A percentile compares a stretch with the other conserved stretches of the same genome.
phyloP scores from a whole-genome alignment of 2,888 invertebrate genomes.

The Agrochola lota region DNA sequence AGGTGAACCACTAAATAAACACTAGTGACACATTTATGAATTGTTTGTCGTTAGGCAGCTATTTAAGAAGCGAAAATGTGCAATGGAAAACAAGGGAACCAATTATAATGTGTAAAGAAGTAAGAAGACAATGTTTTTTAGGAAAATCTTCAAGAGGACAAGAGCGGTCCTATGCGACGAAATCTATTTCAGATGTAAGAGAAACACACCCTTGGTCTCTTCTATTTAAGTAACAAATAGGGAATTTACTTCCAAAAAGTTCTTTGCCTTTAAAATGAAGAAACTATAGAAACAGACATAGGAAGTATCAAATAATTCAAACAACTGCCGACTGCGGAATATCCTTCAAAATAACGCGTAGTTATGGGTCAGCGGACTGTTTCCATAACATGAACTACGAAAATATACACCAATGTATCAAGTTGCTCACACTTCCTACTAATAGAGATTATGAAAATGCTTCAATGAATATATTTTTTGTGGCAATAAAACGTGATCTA shows the following conservation, averaged over 20 bases:
- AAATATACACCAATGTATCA: slow-evolving; percentile 41
- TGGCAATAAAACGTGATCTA: slow-evolving; percentile 19
- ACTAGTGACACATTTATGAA: slow-evolving; percentile 48
- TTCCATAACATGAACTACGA: slow-evolving; percentile 27
- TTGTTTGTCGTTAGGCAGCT: slow-evolving; percentile 22
- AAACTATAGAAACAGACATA: slow-evolving; percentile 1
- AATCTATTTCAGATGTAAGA: not conserved
- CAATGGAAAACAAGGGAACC: not conserved
- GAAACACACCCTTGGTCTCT: not conserved
- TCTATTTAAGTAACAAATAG: not conserved
- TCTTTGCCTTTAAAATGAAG: not conserved
- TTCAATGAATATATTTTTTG: slow-evolving; percentile 27
- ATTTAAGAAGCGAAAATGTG: slow-evolving; percentile 13
- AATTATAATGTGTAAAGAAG: no score
- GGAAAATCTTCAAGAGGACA: not conserved
- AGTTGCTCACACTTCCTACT: slow-evolving; percentile 31
- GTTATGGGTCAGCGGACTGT: slow-evolving; percentile 14
- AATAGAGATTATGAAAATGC: slow-evolving; percentile 12
- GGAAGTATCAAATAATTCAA: slow-evolving; percentile 43
- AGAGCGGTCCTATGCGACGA: no score
- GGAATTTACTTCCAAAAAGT: not conserved
- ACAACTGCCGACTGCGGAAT: slow-evolving; percentile 30
- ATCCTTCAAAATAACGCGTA: slow-evolving; percentile 38
- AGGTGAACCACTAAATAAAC: slow-evolving; percentile 53
- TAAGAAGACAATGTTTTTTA: not conserved